A percentile compares a stretch with the other conserved stretches of the same genome.
phyloP scores from a whole-genome alignment of 2,888 invertebrate species.

The Cactoblastis cactorum region DNA sequence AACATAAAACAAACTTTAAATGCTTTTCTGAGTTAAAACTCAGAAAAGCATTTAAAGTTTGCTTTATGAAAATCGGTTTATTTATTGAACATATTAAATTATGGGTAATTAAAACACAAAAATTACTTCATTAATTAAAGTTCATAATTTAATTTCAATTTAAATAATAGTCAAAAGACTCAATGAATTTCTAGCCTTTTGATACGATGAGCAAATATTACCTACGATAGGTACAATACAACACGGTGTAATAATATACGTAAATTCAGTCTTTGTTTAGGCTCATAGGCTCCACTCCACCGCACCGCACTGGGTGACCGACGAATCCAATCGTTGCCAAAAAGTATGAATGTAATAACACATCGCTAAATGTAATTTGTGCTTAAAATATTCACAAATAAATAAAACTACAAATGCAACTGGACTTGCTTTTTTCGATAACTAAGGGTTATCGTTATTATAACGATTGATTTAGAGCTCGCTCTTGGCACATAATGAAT shows the following conservation, averaged over 20 bases:
- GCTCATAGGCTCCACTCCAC: constrained; percentile 63
- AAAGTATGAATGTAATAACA: constrained; percentile 36
- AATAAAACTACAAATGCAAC: constrained; percentile 35
- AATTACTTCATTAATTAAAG: constrained; percentile 21
- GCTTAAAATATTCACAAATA: constrained; percentile 41
- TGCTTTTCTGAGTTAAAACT: too few relatives aligned
- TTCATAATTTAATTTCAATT: constrained; percentile 42
- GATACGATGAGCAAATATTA: constrained; percentile 67
- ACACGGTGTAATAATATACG: constrained; percentile 53
- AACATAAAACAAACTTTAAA: too few relatives aligned
- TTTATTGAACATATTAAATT: too few relatives aligned
- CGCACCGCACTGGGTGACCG: constrained; percentile 33
- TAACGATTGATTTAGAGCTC: constrained; percentile 25
- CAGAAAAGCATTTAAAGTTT: too few relatives aligned
- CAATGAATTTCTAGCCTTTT: constrained; percentile 58
- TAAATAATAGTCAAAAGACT: constrained; percentile 73
- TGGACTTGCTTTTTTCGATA: constrained; percentile 36
- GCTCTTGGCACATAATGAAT: constrained; percentile 47
- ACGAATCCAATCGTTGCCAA: constrained; percentile 44
- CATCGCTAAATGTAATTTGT: constrained; percentile 47
- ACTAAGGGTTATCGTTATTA: constrained; percentile 14
- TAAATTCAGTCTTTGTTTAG: constrained; percentile 76
- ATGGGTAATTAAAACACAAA: neutral
- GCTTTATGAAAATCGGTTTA: too few relatives aligned
- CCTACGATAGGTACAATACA: constrained; percentile 39